These are phyloP conservation scores for Tolmerus cingulatus DNA, from an alignment of 2,888 invertebrate species.

Conservation along the genomic window DNA sequence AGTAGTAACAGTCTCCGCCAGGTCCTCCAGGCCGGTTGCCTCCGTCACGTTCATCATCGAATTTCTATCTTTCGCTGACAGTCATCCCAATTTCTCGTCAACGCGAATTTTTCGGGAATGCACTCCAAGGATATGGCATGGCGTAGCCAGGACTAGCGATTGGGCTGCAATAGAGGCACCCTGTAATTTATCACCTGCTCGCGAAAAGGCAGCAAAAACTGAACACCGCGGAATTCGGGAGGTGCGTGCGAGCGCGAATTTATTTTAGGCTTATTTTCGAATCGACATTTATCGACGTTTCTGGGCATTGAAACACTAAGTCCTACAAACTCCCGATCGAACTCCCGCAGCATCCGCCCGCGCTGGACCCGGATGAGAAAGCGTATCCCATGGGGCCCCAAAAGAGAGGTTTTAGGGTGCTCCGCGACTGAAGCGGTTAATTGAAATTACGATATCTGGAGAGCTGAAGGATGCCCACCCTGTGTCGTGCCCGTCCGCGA, in stretches of 20 bases:
- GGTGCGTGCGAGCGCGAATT: background rate
- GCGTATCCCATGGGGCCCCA: background rate
- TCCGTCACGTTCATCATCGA: background rate
- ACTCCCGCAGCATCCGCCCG: background rate
- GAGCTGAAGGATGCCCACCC: background rate
- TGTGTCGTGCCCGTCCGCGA: background rate
- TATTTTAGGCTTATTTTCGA: background rate
- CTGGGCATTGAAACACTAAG: background rate
- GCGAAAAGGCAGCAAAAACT: background rate
- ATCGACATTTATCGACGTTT: background rate
- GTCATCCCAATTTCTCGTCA: background rate
- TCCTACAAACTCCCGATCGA: background rate
- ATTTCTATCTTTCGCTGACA: background rate
- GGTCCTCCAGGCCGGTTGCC: conserved; percentile 2
- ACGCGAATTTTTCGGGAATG: background rate
- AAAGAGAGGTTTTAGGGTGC: background rate
- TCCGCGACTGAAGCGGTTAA: background rate
- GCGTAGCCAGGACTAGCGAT: background rate
- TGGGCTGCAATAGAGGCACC: background rate
- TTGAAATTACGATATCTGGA: conserved; percentile 14
- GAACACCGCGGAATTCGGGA: background rate
- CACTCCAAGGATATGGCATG: background rate
- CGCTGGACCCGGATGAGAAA: background rate
- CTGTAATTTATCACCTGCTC: background rate
- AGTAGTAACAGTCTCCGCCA: conserved; percentile 69